Evolutionary conservation across 2,888 invertebrate genomes (phyloP).

Genomic region (Athalia circularis): DNA sequence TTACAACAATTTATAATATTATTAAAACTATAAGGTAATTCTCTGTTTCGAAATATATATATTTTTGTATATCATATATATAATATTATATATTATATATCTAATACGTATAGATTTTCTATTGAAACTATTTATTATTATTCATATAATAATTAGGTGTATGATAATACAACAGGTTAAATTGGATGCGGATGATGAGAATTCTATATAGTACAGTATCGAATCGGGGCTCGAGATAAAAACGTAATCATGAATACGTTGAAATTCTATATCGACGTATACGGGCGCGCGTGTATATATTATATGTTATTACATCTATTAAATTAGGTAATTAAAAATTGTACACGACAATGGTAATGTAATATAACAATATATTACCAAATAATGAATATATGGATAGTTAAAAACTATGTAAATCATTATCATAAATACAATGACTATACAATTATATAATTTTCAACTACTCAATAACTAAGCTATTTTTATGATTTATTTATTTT

Average conservation of each 20-base stretch:
- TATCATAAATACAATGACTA: no score
- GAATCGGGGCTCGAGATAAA: constrained; percentile 22
- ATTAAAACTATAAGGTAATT: background rate
- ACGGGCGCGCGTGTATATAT: no score
- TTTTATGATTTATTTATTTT: no score
- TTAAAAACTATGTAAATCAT: no score
- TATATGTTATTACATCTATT: no score
- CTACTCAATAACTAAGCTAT: no score
- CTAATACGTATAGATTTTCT: background rate
- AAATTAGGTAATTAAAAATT: no score
- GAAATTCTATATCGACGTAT: constrained; percentile 71
- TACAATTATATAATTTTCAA: no score
- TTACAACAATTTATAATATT: constrained; percentile 30
- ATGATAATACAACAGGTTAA: constrained; percentile 39
- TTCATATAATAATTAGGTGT: constrained; percentile 4
- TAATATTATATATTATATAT: background rate
- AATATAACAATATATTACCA: no score
- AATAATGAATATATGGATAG: no score
- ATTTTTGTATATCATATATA: constrained; percentile 8
- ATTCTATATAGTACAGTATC: constrained; percentile 35
- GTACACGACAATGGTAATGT: no score
- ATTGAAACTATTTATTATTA: background rate
- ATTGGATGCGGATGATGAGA: constrained; percentile 16
- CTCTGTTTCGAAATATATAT: constrained; percentile 24
- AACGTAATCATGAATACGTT: constrained; percentile 1